These are phyloP conservation scores for Lordiphosa collinella DNA, from an alignment of 1,140 invertebrate genomes.

Conservation along the genomic window DNA sequence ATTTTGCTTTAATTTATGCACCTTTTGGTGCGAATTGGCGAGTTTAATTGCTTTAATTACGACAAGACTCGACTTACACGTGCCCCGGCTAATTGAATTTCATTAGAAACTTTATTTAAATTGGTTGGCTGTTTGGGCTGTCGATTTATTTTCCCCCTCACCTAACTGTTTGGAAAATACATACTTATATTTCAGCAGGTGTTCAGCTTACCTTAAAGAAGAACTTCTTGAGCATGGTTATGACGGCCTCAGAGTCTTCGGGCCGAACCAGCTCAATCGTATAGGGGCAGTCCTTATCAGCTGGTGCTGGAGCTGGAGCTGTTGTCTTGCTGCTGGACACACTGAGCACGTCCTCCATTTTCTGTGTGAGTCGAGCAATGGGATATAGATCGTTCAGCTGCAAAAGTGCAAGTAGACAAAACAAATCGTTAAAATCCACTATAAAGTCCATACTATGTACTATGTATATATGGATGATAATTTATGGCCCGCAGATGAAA, in stretches of 20 bases:
- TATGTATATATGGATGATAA: conserved; percentile 36
- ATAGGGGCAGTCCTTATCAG: conserved; percentile 46
- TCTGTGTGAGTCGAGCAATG: conserved; percentile 68
- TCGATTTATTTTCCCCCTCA: not conserved
- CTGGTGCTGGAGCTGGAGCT: not conserved
- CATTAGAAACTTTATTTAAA: conserved; percentile 33
- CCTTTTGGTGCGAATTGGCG: conserved; percentile 34
- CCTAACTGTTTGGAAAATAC: not conserved
- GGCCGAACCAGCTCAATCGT: conserved; percentile 60
- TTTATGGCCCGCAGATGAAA: conserved; percentile 73
- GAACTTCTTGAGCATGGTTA: conserved; percentile 79
- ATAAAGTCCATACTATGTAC: not conserved
- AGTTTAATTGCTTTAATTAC: conserved; percentile 31
- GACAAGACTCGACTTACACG: conserved; percentile 20
- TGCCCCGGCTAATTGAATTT: conserved; percentile 45
- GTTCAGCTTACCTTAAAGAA: conserved; percentile 73
- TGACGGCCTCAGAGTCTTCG: conserved; percentile 50
- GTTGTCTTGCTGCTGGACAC: conserved; percentile 34
- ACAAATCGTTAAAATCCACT: conserved; percentile 48
- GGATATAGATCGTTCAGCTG: conserved; percentile 78
- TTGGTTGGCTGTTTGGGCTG: conserved; percentile 3
- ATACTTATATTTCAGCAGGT: conserved; percentile 19
- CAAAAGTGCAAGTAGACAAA: conserved; percentile 39
- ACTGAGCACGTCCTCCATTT: conserved; percentile 66
- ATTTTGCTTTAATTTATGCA: conserved; percentile 25